Percentiles rank a stretch among this genome's conserved stretches.
Evolutionary conservation across 2,888 invertebrate genomes (phyloP).

Genomic region (Branchipolynoe longqiensis): DNA sequence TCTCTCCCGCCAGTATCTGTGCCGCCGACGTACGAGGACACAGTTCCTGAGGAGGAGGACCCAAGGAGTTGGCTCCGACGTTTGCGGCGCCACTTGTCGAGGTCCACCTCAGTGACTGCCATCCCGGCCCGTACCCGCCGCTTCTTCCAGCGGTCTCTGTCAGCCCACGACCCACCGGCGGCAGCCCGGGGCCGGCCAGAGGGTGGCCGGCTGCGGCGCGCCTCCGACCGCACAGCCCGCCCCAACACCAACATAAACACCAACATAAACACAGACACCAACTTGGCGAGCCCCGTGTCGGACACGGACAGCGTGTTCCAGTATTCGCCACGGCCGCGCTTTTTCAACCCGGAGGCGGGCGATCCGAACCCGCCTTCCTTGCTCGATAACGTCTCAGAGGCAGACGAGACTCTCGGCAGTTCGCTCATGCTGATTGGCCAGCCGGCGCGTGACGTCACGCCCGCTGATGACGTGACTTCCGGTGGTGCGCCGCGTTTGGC

Average conservation of each 20-base stretch:
- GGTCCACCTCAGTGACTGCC: not conserved
- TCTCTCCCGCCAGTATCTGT: slow-evolving; percentile 13
- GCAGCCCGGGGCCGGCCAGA: not conserved
- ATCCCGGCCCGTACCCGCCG: not conserved
- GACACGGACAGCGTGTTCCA: slow-evolving; percentile 13
- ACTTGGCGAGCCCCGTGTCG: not conserved
- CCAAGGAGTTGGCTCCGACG: slow-evolving; percentile 4
- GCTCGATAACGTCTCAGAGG: slow-evolving; percentile 21
- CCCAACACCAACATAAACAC: not conserved
- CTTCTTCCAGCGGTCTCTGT: slow-evolving; percentile 56
- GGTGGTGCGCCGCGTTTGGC: not conserved
- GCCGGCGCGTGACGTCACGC: not conserved
- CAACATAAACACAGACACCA: too few relatives aligned
- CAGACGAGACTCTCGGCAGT: slow-evolving; percentile 25
- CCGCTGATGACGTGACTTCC: not conserved
- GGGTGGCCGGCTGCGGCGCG: not conserved
- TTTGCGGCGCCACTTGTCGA: not conserved
- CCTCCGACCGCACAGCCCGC: not conserved
- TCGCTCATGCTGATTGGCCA: not conserved
- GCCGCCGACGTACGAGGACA: slow-evolving; percentile 59
- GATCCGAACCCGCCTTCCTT: not conserved
- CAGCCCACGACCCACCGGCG: slow-evolving; percentile 39
- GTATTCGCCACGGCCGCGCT: not conserved
- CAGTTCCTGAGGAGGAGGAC: slow-evolving; percentile 25
- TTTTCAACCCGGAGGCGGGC: not conserved